Conservation (phyloP, 2,888 invertebrate genomes). For the Netelia fuscicornis region DNA sequence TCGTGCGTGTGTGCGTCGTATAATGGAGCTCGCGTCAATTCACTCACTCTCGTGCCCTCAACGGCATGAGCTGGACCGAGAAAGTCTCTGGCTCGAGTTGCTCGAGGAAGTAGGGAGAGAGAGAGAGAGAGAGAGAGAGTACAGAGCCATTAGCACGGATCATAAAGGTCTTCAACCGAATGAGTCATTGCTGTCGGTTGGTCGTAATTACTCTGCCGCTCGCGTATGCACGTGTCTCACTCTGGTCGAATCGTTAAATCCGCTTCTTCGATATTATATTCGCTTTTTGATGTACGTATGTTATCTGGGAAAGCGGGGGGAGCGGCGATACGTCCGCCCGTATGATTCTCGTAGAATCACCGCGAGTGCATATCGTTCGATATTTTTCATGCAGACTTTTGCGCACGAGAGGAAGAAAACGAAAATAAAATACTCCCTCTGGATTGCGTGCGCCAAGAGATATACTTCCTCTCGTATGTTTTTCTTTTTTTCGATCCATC, state of each 20-base stretch:
- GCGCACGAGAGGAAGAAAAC: not conserved
- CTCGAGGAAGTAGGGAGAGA: slow-evolving; percentile 23
- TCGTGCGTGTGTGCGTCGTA: slow-evolving; percentile 24
- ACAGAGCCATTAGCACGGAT: slow-evolving; percentile 78
- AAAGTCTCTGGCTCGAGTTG: slow-evolving; percentile 23
- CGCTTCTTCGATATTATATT: not conserved
- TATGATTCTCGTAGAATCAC: slow-evolving; percentile 56
- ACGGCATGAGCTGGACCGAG: slow-evolving; percentile 28
- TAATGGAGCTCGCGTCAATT: slow-evolving; percentile 33
- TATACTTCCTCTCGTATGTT: slow-evolving; percentile 34
- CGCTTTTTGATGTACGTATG: not conserved
- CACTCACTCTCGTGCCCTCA: slow-evolving; percentile 10
- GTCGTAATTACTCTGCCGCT: slow-evolving; percentile 74
- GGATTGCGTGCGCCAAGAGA: slow-evolving; percentile 67
- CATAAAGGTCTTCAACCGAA: slow-evolving; percentile 81
- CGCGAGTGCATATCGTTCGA: slow-evolving; percentile 18
- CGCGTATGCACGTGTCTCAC: slow-evolving; percentile 10
- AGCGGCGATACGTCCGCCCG: not conserved
- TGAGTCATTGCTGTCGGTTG: slow-evolving; percentile 76
- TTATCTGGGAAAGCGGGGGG: not conserved
- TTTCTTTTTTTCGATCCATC: slow-evolving; percentile 26
- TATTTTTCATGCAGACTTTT: too few species aligned
- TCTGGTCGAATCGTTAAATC: not conserved
- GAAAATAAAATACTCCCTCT: slow-evolving; percentile 10
- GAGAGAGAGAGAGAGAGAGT: slow-evolving; percentile 60